Evolutionary conservation across 2,888 invertebrate genomes (phyloP), one percentile per base, ranked within the genome.

Genomic region (Chymomyza fuscimana): DNA sequence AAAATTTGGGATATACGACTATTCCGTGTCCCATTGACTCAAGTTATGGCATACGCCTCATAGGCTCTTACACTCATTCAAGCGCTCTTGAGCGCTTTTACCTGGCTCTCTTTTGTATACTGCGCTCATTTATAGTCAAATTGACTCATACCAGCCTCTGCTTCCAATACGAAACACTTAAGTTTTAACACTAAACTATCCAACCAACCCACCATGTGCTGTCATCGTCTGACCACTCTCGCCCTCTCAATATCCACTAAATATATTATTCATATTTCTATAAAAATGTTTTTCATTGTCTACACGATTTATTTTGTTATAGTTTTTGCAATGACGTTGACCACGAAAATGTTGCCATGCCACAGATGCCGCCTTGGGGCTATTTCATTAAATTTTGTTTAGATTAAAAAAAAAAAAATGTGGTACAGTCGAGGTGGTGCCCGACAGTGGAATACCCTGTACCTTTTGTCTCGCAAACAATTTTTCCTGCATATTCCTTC

Each of bases 281-380:
- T 54, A 54, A 54, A 54, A 46, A 46, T n/a, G 22, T 19, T 54
- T 54, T 54, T 15, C 54, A 54, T 54, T 16, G 22, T 16, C 54
- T 58, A 58, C 15, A 22, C 22, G 16, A 25, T 58, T 15, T 40
- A 46, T 62, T 46, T 19, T 32, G 32, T 46, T 65, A 54, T 16
- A 54, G 59, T 56, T 65, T 29, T 59, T 59, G 40, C 50, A 73
- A 79, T 79, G 82, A 79, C 80, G 80, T 74, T 79, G 82, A 77
- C 74, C 74, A 69, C 71, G 67, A 73, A 69, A 78, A 64, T 65
- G 46, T 65, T 59, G 79, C 72, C 54, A 80, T 67, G 70, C 40
- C 72, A 59, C 9, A 36, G 54, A 9, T n/a, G 15, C 10, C 56
- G 63, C 50, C n/a, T 63, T 65, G 74, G 74, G 71, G 67, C 63